Evolutionary conservation across 1,140 invertebrate genomes (phyloP), one percentile per base, ranked within the genome.

Genomic region (Bombyx mandarina): DNA sequence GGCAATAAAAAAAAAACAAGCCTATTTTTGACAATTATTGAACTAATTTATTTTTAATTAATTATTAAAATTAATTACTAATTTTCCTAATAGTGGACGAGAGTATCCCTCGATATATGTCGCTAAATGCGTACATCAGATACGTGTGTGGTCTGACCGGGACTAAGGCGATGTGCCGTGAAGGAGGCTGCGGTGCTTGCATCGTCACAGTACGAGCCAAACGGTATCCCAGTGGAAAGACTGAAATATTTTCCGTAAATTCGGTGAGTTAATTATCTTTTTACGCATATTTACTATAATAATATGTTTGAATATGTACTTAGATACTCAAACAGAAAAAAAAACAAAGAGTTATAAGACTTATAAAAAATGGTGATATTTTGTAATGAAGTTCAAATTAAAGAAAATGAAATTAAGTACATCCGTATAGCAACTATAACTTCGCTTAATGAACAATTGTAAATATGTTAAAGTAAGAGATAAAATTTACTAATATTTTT

Each of bases 171-270:
- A 94, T 94, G 92, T 97, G 95, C 71, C 87, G 89, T n/a, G 95
- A 97, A 81, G 96, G 95, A 12, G 95, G 94, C 4, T 97, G 96
- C 73, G 96, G 96, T 1, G 89, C 90, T 1, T 97, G 95, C 74
- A 89, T 95, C 45, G 94, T 96, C 1, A 86, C 91, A 6, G 91
- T 92, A 3, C 84, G 78, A 49, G 89, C 88, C 44, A 76, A 78
- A 7, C 79, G 82, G 3, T 88, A 92, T 65, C 89, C 91, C n/a
- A 73, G 83, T 8, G 90, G 79, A 7, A 83, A 79, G 52, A 83
- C 89, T 65, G 82, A 79, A 64, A 90, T 88, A 1, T 91, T 92
- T 66, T 90, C 93, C 6, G 91, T 95, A 1, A 96, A 96, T 74
- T 95, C 94, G 68, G 94, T 95, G 82, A 90, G 89, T 74, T 48